Evolutionary conservation across 2,888 invertebrate genomes (phyloP).

Genomic region (Eupithecia inturbata): DNA sequence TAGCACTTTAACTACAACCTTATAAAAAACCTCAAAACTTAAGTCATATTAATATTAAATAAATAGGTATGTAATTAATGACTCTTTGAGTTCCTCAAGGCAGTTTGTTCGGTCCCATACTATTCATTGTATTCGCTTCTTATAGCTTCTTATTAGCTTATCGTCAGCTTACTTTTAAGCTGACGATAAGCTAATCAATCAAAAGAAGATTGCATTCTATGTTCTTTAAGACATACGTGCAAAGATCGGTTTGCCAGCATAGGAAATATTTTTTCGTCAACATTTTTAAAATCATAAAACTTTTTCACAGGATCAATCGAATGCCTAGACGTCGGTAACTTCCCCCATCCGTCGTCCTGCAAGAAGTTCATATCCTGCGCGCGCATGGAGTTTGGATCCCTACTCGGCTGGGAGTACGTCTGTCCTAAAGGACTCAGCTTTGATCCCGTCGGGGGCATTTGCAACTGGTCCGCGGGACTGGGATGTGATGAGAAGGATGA

Average conservation of each 20-base stretch:
- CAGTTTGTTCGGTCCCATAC: neutral
- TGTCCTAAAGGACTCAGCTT: conserved; percentile 94
- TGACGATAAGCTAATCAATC: no score
- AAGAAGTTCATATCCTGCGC: conserved; percentile 96
- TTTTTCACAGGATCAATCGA: conserved; percentile 86
- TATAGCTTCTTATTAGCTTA: neutral
- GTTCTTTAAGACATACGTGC: no score
- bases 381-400: conserved; percentile 88
- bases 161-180: no score
- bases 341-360: conserved; percentile 95
- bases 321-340: conserved; percentile 95
- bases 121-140: neutral
- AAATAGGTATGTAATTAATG: no score
- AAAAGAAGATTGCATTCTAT: no score
- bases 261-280: neutral
- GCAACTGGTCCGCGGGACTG: conserved; percentile 94
- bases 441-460: conserved; percentile 95
- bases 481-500: conserved; percentile 87
- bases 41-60: neutral
- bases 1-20: neutral
- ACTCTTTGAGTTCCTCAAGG: neutral
- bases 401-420: conserved; percentile 94
- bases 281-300: neutral
- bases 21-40: neutral
- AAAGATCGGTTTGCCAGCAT: no score